Evolutionary conservation across 35 echinoderm and acorn worm species (phyloP).

Genomic region (Heliocidaris erythrogramma): DNA sequence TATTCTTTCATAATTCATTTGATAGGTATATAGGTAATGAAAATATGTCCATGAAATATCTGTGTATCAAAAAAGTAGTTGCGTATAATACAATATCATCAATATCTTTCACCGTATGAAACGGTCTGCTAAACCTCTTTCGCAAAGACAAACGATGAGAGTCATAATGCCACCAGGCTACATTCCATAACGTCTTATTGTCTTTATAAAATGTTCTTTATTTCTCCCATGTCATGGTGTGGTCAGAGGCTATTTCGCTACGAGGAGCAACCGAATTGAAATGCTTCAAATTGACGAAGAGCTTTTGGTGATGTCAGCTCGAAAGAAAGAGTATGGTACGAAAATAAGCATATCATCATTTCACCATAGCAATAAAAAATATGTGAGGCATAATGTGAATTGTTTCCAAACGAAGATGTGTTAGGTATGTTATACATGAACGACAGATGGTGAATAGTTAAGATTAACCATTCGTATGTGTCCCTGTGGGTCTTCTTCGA

Average conservation of each 20-base stretch:
- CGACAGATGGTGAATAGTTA: constrained; percentile 4
- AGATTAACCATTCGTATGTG: constrained; percentile 49
- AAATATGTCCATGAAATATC: constrained; percentile 38
- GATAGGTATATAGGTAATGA: constrained; percentile 37
- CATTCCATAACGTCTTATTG: neutral
- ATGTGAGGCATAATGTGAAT: neutral
- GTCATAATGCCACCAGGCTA: neutral
- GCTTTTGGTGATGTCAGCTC: neutral
- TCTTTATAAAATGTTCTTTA: neutral
- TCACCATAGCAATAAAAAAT: neutral
- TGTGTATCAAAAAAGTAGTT: constrained; percentile 31
- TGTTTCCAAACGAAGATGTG: neutral
- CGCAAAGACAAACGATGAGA: neutral
- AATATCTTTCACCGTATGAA: neutral
- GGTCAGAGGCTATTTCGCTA: neutral
- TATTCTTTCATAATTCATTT: constrained; percentile 29
- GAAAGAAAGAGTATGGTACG: neutral
- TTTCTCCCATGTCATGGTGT: neutral
- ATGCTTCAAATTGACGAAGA: neutral
- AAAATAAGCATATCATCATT: neutral
- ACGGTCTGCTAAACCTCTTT: no score
- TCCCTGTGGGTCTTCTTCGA: constrained; percentile 12
- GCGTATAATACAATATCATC: constrained; percentile 23
- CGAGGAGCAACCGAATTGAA: neutral
- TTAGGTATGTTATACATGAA: constrained; percentile 29